These are phyloP conservation scores for Nemoura dubitans DNA, from an alignment of 2,888 invertebrate genomes.

Conservation along the genomic window DNA sequence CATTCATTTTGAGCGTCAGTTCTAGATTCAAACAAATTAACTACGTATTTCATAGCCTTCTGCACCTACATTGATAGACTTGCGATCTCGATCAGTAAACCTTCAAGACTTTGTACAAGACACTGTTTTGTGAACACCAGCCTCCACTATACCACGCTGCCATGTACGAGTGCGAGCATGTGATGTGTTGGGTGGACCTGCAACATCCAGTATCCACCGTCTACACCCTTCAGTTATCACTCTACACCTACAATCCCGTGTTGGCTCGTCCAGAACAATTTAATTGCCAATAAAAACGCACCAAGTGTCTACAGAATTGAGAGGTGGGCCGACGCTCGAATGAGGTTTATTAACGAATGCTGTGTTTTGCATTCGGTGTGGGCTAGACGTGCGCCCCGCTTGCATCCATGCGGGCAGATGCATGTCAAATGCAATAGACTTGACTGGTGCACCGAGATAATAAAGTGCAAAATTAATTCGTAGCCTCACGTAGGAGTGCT, in stretches of 20 bases:
- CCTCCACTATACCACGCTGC: background rate
- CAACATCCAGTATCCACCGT: background rate
- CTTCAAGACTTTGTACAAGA: background rate
- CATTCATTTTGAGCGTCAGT: background rate
- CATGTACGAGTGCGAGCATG: background rate
- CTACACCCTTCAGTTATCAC: slow-evolving; percentile 7
- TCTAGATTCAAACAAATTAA: background rate
- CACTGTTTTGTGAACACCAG: too few relatives aligned
- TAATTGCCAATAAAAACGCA: background rate
- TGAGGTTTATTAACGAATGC: background rate
- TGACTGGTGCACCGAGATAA: background rate
- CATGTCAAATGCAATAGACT: background rate
- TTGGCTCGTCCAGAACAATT: slow-evolving; percentile 3
- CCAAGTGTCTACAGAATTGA: background rate
- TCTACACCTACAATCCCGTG: background rate
- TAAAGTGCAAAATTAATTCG: background rate
- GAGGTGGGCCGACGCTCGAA: background rate
- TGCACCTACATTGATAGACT: background rate
- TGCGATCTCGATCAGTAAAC: background rate
- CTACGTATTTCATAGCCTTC: background rate
- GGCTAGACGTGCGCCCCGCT: background rate
- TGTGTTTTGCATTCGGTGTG: background rate
- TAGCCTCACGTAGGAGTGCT: background rate
- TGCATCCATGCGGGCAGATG: background rate
- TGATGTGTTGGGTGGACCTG: background rate